Evolutionary conservation across 2,113 vertebrate species (phyloP).

Genomic region (Phocoena phocoena): DNA sequence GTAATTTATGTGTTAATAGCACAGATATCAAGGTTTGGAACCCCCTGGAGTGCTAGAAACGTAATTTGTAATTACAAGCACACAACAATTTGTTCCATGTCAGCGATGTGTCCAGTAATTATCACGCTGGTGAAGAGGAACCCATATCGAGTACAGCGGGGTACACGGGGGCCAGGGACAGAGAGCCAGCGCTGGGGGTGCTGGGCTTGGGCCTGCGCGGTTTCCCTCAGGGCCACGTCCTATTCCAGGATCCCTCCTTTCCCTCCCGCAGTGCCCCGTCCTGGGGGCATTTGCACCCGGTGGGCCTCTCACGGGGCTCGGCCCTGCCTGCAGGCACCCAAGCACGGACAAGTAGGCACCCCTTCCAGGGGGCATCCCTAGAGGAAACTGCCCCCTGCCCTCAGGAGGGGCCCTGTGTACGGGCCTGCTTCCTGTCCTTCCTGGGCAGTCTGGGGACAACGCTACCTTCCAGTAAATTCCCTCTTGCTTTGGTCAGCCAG

Average conservation of each 20-base stretch:
- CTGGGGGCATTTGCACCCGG: rapidly evolving
- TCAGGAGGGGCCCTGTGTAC: neutral
- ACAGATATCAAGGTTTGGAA: constrained; percentile 76
- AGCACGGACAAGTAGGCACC: rapidly evolving
- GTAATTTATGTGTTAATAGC: constrained; percentile 74
- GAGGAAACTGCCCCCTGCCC: neutral
- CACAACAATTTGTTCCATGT: constrained; percentile 67
- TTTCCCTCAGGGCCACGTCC: neutral
- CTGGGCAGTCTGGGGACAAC: neutral
- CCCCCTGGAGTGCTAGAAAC: constrained; percentile 74
- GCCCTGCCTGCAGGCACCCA: neutral
- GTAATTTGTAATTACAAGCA: constrained; percentile 75
- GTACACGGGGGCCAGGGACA: neutral
- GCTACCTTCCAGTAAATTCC: neutral
- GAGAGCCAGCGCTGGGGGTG: neutral
- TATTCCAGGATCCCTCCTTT: neutral
- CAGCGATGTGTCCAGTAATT: constrained; percentile 76
- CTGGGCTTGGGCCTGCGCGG: neutral
- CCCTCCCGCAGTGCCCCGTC: neutral
- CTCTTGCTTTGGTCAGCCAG: neutral
- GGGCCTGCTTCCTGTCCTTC: neutral
- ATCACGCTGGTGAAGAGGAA: constrained; percentile 74
- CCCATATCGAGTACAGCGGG: constrained; percentile 61
- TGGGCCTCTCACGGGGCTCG: neutral
- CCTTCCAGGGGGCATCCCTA: neutral